Conservation (phyloP, 2,888 invertebrate genomes). For the Agrotis exclamationis region DNA sequence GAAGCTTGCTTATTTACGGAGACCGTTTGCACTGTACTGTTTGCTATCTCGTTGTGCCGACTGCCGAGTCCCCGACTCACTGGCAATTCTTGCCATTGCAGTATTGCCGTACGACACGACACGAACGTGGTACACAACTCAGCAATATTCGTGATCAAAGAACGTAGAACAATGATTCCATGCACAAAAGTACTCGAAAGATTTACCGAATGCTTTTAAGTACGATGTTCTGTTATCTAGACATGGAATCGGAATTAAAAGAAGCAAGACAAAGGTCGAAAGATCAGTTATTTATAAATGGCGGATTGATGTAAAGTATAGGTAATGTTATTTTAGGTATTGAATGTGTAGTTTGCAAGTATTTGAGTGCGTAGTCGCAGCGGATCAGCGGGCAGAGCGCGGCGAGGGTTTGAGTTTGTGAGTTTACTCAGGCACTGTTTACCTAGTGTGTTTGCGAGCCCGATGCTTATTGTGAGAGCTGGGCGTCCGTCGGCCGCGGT, state of each 20-base stretch:
- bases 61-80: constrained; percentile 66
- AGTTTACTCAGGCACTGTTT: constrained; percentile 81
- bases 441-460: constrained; percentile 76
- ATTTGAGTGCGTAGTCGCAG: constrained; percentile 61
- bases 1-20: constrained; percentile 81
- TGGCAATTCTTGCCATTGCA: constrained; percentile 70
- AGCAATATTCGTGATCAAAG: constrained; percentile 62
- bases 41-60: constrained; percentile 77
- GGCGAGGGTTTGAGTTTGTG: constrained; percentile 70
- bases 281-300: constrained; percentile 31
- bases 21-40: constrained; percentile 80
- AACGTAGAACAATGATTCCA: constrained; percentile 64
- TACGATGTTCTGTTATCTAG: constrained; percentile 51
- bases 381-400: constrained; percentile 56
- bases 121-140: constrained; percentile 50
- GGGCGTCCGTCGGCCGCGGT: constrained; percentile 67
- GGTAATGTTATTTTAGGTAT: constrained; percentile 54
- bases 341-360: constrained; percentile 53
- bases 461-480: constrained; percentile 81
- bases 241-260: constrained; percentile 59
- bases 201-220: constrained; percentile 57
- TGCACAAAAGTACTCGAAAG: constrained; percentile 49
- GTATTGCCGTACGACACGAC: constrained; percentile 65
- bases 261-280: constrained; percentile 52
- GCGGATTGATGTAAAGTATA: constrained; percentile 33